These are phyloP conservation scores for Vidua chalybeata DNA, from an alignment of 2,113 vertebrate species.

Conservation along the genomic window DNA sequence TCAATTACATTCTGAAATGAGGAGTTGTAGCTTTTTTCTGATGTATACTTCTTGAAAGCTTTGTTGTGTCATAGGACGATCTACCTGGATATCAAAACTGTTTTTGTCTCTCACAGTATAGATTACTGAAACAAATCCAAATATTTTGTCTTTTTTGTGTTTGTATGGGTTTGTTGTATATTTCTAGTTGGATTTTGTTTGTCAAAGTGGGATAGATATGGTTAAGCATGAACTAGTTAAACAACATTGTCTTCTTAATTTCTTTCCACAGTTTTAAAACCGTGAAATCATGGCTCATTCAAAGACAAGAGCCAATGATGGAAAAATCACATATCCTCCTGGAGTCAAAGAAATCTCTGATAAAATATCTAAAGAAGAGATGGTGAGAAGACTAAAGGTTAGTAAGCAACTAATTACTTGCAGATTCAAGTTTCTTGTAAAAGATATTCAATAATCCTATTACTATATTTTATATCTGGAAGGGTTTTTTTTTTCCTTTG, in stretches of 20 bases:
- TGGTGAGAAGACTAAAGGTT: constrained; percentile 97
- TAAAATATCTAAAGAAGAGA: constrained; percentile 99
- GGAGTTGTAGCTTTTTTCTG: background rate
- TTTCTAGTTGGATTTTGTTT: background rate
- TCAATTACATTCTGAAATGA: background rate
- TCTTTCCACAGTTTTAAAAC: constrained; percentile 74
- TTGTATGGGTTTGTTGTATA: background rate
- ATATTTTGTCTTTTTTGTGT: background rate
- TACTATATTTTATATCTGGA: background rate
- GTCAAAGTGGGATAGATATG: background rate
- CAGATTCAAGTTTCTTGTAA: background rate
- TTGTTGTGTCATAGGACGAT: background rate
- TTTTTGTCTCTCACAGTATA: background rate
- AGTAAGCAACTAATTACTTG: constrained; percentile 32
- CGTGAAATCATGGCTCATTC: constrained; percentile 96
- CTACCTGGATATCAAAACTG: background rate
- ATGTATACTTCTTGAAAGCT: background rate
- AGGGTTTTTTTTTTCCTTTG: background rate
- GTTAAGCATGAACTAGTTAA: background rate
- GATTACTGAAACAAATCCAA: background rate
- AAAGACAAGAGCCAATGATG: constrained; percentile 95
- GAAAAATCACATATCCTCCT: constrained; percentile 98
- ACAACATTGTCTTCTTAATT: background rate
- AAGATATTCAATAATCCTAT: background rate
- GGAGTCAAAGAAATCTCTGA: constrained; percentile 99